Conservation (phyloP, 1,140 invertebrate genomes). For the Drosophila burlai region DNA sequence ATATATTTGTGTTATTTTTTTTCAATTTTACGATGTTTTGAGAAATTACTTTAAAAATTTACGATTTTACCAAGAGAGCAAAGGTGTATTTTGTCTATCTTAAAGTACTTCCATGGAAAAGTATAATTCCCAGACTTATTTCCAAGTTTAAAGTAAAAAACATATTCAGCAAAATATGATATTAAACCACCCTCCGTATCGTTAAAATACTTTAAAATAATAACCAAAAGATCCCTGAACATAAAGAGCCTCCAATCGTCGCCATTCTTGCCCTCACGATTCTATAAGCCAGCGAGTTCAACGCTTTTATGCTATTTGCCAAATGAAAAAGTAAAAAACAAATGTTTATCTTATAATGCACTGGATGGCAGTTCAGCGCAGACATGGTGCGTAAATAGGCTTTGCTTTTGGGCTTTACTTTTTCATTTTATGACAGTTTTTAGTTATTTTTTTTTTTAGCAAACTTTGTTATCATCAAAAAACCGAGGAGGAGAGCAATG, state of each 20-base stretch:
- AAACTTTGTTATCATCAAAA: slow-evolving; percentile 77
- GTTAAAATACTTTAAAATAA: neutral
- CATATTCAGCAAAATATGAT: neutral
- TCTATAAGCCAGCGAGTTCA: slow-evolving; percentile 60
- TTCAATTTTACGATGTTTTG: too few relatives aligned
- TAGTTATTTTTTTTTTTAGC: slow-evolving; percentile 51
- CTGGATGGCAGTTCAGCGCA: slow-evolving; percentile 53
- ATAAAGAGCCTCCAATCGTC: slow-evolving; percentile 8
- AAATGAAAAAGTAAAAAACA: slow-evolving; percentile 80
- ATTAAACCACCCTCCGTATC: too few relatives aligned
- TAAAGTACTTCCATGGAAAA: too few relatives aligned
- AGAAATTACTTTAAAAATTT: too few relatives aligned
- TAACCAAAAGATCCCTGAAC: neutral
- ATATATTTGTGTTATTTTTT: too few relatives aligned
- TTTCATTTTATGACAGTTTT: slow-evolving; percentile 67
- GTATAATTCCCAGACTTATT: too few relatives aligned
- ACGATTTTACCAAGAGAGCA: too few relatives aligned
- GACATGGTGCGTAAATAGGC: slow-evolving; percentile 72
- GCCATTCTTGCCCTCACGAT: neutral
- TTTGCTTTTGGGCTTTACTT: slow-evolving; percentile 79
- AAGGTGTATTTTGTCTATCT: too few relatives aligned
- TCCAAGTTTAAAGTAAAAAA: too few relatives aligned
- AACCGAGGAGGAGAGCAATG: neutral
- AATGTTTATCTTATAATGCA: slow-evolving; percentile 78
- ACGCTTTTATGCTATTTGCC: slow-evolving; percentile 79